These are phyloP conservation scores for Sebastes fasciatus DNA, from an alignment of 2,113 vertebrate species.

Conservation along the genomic window DNA sequence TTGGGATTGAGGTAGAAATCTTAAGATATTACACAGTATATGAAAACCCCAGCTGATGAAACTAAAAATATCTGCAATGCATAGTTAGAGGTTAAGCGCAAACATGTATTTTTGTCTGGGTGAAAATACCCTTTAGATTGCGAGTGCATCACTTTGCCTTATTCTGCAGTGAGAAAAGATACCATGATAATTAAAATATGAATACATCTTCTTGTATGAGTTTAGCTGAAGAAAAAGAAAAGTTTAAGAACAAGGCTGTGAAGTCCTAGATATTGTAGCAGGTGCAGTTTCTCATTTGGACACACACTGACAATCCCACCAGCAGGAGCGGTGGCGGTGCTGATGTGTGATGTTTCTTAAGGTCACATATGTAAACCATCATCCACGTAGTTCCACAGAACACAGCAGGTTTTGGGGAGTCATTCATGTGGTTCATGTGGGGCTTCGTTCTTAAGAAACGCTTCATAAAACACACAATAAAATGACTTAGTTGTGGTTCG, in stretches of 20 bases:
- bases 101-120: not conserved
- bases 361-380: not conserved
- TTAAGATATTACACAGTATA: too few relatives aligned
- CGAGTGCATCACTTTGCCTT: not conserved
- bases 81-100: not conserved
- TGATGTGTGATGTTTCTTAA: not conserved
- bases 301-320: not conserved
- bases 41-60: not conserved
- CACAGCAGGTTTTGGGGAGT: not conserved
- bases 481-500: not conserved
- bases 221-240: not conserved
- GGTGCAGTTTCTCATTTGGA: conserved; percentile 1
- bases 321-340: too few relatives aligned
- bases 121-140: not conserved
- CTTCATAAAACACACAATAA: not conserved
- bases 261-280: not conserved
- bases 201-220: not conserved
- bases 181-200: too few relatives aligned
- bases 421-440: too few relatives aligned
- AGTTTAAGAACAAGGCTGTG: not conserved
- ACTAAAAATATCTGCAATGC: not conserved
- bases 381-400: not conserved
- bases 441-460: not conserved
- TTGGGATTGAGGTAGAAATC: not conserved
- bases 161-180: not conserved